Conservation (phyloP, 2,113 vertebrate genomes). For the Myiagra hebetior region DNA sequence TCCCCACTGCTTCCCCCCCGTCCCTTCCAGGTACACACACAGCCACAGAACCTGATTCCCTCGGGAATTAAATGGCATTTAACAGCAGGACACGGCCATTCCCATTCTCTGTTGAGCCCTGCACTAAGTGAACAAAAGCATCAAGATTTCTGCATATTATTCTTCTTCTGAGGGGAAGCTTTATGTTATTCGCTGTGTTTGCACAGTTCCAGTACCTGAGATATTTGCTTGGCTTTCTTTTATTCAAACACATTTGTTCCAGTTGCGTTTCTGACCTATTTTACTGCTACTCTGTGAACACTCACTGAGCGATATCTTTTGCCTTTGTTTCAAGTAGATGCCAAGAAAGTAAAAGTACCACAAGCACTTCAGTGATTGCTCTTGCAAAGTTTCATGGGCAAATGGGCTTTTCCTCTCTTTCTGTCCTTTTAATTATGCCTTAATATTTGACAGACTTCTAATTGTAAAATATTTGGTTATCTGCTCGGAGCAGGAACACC, state of each 20-base stretch:
- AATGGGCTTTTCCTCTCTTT: background rate
- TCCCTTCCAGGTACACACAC: background rate
- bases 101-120: background rate
- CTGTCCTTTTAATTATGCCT: background rate
- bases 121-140: background rate
- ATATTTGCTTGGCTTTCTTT: conserved; percentile 33
- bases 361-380: background rate
- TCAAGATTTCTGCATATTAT: background rate
- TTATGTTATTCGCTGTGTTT: conserved; percentile 38
- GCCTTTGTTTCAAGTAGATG: background rate
- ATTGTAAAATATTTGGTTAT: background rate
- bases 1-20: background rate
- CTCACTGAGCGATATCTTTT: background rate
- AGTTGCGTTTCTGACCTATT: conserved; percentile 37
- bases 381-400: background rate
- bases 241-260: conserved; percentile 46
- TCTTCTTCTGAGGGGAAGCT: conserved; percentile 6
- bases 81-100: background rate
- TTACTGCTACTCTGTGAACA: background rate
- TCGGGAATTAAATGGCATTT: background rate
- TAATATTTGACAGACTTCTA: background rate
- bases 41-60: rapidly evolving
- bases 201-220: background rate
- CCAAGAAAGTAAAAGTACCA: background rate
- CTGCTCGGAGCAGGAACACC: background rate